Conservation (phyloP, 2,113 vertebrate genomes). For the Astatotilapia flaviijosephi region DNA sequence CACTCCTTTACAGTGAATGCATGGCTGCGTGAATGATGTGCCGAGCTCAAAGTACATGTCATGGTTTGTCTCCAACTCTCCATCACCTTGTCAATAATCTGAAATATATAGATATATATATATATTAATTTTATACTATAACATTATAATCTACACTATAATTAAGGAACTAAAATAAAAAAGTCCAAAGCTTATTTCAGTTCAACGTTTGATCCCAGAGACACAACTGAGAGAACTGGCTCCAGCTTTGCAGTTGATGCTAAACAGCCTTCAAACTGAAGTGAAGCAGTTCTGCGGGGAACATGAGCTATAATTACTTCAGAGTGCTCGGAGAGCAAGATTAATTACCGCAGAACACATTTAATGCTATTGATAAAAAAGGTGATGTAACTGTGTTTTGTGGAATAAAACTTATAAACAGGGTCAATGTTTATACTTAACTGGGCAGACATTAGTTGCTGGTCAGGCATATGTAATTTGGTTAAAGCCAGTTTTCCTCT, state of each 20-base stretch:
- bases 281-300: neutral
- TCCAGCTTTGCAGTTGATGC: neutral
- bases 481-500: too few relatives aligned
- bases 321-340: neutral
- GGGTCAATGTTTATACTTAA: neutral
- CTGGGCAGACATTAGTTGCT: neutral
- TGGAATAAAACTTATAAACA: neutral
- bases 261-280: neutral
- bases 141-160: neutral
- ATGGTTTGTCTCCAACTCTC: neutral
- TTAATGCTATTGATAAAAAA: neutral
- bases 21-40: neutral
- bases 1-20: neutral
- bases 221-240: neutral
- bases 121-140: neutral
- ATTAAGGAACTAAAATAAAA: neutral
- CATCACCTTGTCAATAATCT: neutral
- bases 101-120: neutral
- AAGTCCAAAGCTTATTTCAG: neutral
- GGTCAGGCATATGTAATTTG: neutral
- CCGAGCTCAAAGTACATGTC: neutral
- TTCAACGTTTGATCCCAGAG: neutral
- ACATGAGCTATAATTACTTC: constrained; percentile 15
- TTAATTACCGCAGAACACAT: neutral
- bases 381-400: neutral